These are phyloP conservation scores for Sebastes matsubarae DNA, from an alignment of 2,797 vertebrate genomes.

Conservation along the genomic window DNA sequence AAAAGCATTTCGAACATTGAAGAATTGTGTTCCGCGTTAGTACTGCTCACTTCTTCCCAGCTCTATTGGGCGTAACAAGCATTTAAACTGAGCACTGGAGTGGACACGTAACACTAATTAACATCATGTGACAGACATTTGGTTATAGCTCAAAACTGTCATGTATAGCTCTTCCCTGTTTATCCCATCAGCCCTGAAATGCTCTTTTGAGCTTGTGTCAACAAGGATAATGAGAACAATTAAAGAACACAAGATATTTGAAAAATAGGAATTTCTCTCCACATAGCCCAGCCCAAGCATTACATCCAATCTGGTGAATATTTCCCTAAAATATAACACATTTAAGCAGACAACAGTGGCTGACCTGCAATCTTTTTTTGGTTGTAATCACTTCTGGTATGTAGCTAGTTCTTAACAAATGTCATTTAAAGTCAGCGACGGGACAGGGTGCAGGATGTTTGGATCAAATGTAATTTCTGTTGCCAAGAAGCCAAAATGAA, in stretches of 20 bases:
- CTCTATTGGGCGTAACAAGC: slow-evolving; percentile 43
- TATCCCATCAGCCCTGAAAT: background rate
- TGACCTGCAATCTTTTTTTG: background rate
- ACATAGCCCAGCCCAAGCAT: background rate
- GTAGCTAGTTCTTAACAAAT: slow-evolving; percentile 32
- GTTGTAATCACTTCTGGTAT: slow-evolving; percentile 13
- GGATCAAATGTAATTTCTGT: slow-evolving; percentile 41
- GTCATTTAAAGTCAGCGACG: slow-evolving; percentile 9
- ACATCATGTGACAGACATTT: background rate
- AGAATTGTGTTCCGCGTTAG: slow-evolving; percentile 8
- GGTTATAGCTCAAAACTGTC: slow-evolving; percentile 9
- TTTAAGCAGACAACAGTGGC: slow-evolving; percentile 2
- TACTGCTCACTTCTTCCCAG: slow-evolving; percentile 16
- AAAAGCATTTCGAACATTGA: slow-evolving; percentile 25
- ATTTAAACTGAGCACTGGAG: slow-evolving; percentile 59
- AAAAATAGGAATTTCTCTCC: background rate
- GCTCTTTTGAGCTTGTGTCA: slow-evolving; percentile 9
- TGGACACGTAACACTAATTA: slow-evolving; percentile 2
- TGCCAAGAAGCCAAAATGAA: slow-evolving; percentile 68
- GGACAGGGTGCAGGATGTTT: slow-evolving; percentile 22
- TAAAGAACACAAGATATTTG: background rate
- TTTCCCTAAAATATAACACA: background rate
- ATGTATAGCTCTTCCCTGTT: background rate
- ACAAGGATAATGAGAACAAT: background rate
- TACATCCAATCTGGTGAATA: background rate